A percentile compares a stretch with the other conserved stretches of the same genome.
phyloP scores from a whole-genome alignment of 2,113 vertebrate species.

The Tupaia tana region DNA sequence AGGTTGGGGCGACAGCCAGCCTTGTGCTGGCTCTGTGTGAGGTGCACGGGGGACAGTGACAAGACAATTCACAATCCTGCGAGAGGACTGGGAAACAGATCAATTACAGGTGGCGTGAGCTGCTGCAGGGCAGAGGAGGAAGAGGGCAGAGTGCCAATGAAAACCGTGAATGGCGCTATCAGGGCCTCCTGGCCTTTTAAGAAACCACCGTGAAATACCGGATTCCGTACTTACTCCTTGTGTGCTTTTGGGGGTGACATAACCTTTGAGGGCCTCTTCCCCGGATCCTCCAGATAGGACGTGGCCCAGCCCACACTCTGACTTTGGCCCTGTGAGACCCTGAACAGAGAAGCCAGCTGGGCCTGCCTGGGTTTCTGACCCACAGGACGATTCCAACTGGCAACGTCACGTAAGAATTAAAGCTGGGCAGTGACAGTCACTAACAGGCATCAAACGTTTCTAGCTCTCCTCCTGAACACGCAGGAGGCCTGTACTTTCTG shows the following conservation, averaged over 20 bases:
- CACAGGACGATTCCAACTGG: not conserved
- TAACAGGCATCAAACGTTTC: not conserved
- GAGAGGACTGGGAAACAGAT: not conserved
- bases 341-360: not conserved
- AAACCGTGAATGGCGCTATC: not conserved
- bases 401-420: not conserved
- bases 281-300: too few species aligned
- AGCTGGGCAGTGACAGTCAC: not conserved
- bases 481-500: rapidly evolving
- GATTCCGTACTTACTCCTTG: not conserved
- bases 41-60: rapidly evolving
- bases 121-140: not conserved
- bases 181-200: not conserved
- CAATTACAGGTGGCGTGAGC: not conserved
- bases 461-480: not conserved
- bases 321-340: not conserved
- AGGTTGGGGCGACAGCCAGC: not conserved
- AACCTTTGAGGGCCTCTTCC: not conserved
- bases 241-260: not conserved
- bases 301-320: not conserved
- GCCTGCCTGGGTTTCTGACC: not conserved
- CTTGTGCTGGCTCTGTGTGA: not conserved
- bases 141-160: rapidly evolving
- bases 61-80: not conserved
- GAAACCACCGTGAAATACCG: not conserved